A percentile compares a stretch with the other conserved stretches of the same genome.
phyloP scores from a whole-genome alignment of 2,113 vertebrate species.

The Puffinus mauretanicus region DNA sequence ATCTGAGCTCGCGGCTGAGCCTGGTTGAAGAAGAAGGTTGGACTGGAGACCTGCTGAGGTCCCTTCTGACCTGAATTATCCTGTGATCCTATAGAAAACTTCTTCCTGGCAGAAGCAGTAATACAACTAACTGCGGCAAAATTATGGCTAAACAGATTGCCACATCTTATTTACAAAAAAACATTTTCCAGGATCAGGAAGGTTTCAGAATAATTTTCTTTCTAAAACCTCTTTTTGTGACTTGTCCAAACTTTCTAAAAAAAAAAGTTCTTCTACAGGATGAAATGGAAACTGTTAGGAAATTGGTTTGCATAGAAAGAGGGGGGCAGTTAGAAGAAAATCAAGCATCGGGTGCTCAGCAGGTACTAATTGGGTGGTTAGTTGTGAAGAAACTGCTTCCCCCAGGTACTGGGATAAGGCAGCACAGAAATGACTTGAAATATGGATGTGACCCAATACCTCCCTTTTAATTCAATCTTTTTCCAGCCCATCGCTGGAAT shows the following conservation, averaged over 20 bases:
- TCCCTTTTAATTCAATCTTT: constrained; percentile 67
- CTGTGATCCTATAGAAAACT: not conserved
- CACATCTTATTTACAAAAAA: not conserved
- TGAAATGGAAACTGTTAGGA: not conserved
- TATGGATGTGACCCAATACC: constrained; percentile 57
- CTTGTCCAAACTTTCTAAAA: not conserved
- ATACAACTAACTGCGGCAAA: not conserved
- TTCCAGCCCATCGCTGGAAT: constrained; percentile 64
- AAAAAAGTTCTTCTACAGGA: not conserved
- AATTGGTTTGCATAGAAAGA: not conserved
- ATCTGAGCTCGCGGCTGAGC: not conserved
- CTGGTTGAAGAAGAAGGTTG: not conserved
- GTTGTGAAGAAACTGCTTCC: constrained; percentile 40
- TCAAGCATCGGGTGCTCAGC: not conserved
- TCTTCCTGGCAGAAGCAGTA: not conserved
- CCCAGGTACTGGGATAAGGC: constrained; percentile 19
- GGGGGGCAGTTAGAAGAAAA: not conserved
- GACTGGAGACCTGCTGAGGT: not conserved
- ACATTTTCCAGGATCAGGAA: not conserved
- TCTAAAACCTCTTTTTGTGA: not conserved
- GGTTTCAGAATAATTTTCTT: not conserved
- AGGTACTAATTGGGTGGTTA: constrained; percentile 53
- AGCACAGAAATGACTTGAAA: constrained; percentile 37
- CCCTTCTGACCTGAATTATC: not conserved
- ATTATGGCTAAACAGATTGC: not conserved